Evolutionary conservation across 2,113 vertebrate genomes (phyloP).

Genomic region (Ondatra zibethicus): DNA sequence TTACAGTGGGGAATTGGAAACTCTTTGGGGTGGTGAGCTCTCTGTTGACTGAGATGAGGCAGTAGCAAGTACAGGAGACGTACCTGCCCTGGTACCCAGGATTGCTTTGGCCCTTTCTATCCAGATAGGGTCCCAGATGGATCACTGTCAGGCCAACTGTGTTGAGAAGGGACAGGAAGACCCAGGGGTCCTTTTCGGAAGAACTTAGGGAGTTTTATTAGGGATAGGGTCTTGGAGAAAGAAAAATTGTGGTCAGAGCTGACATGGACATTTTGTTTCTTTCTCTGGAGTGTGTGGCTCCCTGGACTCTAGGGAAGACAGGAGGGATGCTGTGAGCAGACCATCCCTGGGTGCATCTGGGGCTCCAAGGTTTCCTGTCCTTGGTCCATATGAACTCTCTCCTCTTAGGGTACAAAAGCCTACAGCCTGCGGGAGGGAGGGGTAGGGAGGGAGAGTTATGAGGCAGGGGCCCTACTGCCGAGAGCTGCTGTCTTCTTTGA

Average conservation of each 20-base stretch:
- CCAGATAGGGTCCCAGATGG: not conserved
- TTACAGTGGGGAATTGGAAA: not conserved
- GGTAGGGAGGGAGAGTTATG: no score
- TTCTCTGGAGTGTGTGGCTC: not conserved
- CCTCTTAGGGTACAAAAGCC: not conserved
- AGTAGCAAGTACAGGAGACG: no score
- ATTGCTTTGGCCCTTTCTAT: not conserved
- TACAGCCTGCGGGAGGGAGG: not conserved
- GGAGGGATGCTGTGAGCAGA: not conserved
- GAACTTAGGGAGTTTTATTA: not conserved
- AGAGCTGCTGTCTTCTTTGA: not conserved
- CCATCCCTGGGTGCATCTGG: not conserved
- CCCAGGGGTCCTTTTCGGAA: not conserved
- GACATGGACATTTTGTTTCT: not conserved
- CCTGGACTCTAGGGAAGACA: not conserved
- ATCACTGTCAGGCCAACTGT: not conserved
- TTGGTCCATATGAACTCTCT: not conserved
- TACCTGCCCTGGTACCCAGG: not conserved
- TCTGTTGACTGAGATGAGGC: not conserved
- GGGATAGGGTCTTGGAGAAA: not conserved
- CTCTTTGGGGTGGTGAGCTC: not conserved
- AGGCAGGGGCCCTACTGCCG: fast-evolving
- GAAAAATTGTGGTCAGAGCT: not conserved
- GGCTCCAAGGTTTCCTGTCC: not conserved
- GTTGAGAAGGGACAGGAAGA: not conserved